Evolutionary conservation across 2,113 vertebrate species (phyloP).

Genomic region (Vidua chalybeata): DNA sequence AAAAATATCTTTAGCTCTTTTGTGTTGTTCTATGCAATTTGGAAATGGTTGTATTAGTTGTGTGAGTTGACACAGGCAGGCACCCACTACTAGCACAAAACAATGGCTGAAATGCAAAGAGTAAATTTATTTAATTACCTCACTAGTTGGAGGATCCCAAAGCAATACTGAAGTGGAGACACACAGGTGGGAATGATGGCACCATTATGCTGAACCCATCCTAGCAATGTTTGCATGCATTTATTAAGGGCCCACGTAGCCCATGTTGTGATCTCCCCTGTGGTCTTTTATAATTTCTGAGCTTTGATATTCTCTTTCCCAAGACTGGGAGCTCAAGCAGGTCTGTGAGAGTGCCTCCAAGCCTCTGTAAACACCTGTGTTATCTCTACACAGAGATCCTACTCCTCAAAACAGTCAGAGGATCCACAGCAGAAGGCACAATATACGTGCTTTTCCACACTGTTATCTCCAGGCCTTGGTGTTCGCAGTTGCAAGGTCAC

Average conservation of each 20-base stretch:
- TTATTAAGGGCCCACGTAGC: rapidly evolving
- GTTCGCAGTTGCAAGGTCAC: not conserved
- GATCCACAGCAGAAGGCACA: not conserved
- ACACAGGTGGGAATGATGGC: not conserved
- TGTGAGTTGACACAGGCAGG: not conserved
- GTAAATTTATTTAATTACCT: not conserved
- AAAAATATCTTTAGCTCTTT: not conserved
- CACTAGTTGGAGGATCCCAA: not conserved
- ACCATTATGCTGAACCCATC: not conserved
- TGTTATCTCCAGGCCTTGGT: not conserved
- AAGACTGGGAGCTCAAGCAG: not conserved
- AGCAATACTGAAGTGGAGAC: not conserved
- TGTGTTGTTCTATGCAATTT: not conserved
- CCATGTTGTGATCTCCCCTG: not conserved
- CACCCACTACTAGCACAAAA: not conserved
- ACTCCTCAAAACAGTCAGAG: not conserved
- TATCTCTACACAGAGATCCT: not conserved
- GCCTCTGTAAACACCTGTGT: not conserved
- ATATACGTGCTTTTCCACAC: not conserved
- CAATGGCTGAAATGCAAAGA: not conserved
- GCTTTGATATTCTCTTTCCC: not conserved
- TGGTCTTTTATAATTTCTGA: not conserved
- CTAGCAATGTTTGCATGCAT: not conserved
- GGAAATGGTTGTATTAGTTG: not conserved
- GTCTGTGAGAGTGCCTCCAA: not conserved